Conservation (phyloP, 2,888 invertebrate species). For the Sipha maydis region DNA sequence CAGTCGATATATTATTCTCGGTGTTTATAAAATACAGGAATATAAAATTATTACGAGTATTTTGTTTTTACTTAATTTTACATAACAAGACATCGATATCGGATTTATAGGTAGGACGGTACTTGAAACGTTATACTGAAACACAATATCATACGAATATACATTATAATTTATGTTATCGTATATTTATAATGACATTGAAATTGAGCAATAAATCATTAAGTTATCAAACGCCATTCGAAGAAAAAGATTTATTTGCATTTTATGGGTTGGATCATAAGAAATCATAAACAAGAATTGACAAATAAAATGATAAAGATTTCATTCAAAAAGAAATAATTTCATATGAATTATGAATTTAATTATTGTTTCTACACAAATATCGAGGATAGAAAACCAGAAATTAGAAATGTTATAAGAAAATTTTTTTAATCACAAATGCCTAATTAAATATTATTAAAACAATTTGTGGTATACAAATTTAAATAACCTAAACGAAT, state of each 20-base stretch:
- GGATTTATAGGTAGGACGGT: not conserved
- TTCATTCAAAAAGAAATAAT: not conserved
- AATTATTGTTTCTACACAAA: not conserved
- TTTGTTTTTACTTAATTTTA: not conserved
- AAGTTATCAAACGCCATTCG: not conserved
- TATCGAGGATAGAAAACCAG: not conserved
- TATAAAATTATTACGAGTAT: not conserved
- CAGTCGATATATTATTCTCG: too few species aligned
- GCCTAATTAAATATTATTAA: not conserved
- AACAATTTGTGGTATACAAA: not conserved
- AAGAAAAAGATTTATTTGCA: not conserved
- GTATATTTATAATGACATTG: not conserved
- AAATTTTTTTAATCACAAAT: not conserved
- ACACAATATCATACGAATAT: not conserved
- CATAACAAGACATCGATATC: not conserved
- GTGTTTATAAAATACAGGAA: not conserved
- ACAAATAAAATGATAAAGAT: not conserved
- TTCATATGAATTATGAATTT: not conserved
- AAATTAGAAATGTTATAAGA: too few species aligned
- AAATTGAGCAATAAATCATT: not conserved
- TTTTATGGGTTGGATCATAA: not conserved
- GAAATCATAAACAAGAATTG: not conserved
- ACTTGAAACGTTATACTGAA: not conserved
- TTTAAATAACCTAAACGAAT: not conserved
- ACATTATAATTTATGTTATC: not conserved